Evolutionary conservation across 1,140 invertebrate species (phyloP).

Genomic region (Hylaeus volcanicus): DNA sequence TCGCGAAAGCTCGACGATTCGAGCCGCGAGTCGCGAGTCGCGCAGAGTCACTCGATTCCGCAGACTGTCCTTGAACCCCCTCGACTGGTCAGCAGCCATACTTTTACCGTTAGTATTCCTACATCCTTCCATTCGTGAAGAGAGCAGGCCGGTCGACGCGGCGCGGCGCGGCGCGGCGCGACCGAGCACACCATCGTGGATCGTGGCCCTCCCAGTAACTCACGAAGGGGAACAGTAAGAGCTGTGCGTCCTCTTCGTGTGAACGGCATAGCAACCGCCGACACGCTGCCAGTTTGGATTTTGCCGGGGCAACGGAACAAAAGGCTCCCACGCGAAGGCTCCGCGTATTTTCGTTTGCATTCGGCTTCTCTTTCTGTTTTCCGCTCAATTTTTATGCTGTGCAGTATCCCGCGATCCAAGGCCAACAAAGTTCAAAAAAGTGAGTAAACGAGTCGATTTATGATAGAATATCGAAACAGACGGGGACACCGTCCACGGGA

Average conservation of each 20-base stretch:
- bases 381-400: neutral
- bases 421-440: neutral
- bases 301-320: constrained; percentile 34
- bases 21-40: constrained; percentile 32
- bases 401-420: neutral
- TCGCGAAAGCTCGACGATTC: constrained; percentile 32
- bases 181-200: constrained; percentile 38
- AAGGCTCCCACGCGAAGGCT: constrained; percentile 30
- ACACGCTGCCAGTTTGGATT: constrained; percentile 46
- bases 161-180: constrained; percentile 11
- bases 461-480: neutral
- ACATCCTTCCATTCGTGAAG: constrained; percentile 76
- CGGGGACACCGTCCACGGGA: too few species aligned
- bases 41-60: constrained; percentile 50
- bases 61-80: constrained; percentile 74
- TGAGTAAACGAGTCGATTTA: neutral
- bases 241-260: constrained; percentile 49
- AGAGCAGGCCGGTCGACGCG: constrained; percentile 44
- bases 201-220: constrained; percentile 56
- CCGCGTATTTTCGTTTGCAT: constrained; percentile 8
- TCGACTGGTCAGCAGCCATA: constrained; percentile 69
- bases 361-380: constrained; percentile 3
- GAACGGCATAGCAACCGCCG: constrained; percentile 63
- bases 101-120: constrained; percentile 79
- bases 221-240: constrained; percentile 54